phyloP scores from a whole-genome alignment of 2,113 vertebrate species.

The Laticauda laticaudata region DNA sequence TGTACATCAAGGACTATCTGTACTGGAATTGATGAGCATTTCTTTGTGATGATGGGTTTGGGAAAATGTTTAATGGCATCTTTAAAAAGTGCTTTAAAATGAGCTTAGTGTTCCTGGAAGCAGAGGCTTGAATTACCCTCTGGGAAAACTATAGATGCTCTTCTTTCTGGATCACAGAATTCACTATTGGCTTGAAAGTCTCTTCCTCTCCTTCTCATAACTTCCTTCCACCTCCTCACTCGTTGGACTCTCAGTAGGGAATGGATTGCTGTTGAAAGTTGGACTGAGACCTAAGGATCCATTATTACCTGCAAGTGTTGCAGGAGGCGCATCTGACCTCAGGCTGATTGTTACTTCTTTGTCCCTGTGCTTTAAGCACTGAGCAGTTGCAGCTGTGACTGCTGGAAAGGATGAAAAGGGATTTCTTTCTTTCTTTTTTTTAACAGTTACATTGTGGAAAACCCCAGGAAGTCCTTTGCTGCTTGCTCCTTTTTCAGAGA shows the following conservation, averaged over 20 bases:
- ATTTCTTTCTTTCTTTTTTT: slow-evolving; percentile 9
- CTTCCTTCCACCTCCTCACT: slow-evolving; percentile 67
- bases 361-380: slow-evolving; percentile 61
- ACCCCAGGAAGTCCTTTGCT: slow-evolving; percentile 34
- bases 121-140: slow-evolving; percentile 26
- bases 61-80: background rate
- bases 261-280: slow-evolving; percentile 61
- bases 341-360: slow-evolving; percentile 60
- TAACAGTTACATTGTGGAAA: slow-evolving; percentile 64
- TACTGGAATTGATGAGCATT: background rate
- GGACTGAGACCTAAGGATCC: slow-evolving; percentile 64
- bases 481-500: slow-evolving; percentile 11
- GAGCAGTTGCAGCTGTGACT: slow-evolving; percentile 47
- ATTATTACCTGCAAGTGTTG: slow-evolving; percentile 63
- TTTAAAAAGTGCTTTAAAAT: background rate
- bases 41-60: fast-evolving
- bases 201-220: slow-evolving; percentile 37
- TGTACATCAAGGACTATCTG: background rate
- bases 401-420: slow-evolving; percentile 41
- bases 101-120: background rate
- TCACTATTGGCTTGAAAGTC: slow-evolving; percentile 3
- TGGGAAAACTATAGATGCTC: slow-evolving; percentile 39
- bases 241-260: slow-evolving; percentile 71
- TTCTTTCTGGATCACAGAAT: slow-evolving; percentile 52
- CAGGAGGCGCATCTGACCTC: slow-evolving; percentile 66